Conservation (phyloP, 1,140 invertebrate species). For the Papilio aristodemus region DNA sequence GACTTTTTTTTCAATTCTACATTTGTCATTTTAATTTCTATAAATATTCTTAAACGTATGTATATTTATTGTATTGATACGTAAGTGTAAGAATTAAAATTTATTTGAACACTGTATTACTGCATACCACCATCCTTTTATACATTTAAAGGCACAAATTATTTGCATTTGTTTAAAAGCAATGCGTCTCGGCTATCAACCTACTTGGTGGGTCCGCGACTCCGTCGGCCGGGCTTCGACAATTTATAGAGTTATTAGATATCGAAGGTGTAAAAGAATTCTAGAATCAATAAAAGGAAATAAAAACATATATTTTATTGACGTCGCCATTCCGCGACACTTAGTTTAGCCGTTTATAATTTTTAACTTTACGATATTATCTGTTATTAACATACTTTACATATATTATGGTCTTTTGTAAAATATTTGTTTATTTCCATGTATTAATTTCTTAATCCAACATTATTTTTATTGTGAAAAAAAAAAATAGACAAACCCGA, state of each 20-base stretch:
- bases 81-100: neutral
- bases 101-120: neutral
- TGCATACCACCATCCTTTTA: conserved; percentile 22
- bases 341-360: neutral
- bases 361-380: neutral
- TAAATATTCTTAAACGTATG: too few species aligned
- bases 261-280: conserved; percentile 33
- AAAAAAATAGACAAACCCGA: too few species aligned
- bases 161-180: conserved; percentile 35
- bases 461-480: too few species aligned
- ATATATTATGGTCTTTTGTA: too few species aligned
- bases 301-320: conserved; percentile 23
- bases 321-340: conserved; percentile 14
- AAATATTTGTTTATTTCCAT: too few species aligned
- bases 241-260: conserved; percentile 33
- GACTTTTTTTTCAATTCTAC: too few species aligned
- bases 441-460: too few species aligned
- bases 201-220: conserved; percentile 29
- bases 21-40: too few species aligned
- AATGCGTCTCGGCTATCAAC: conserved; percentile 33
- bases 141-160: conserved; percentile 30
- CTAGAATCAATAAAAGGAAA: conserved; percentile 29
- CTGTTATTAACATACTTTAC: too few species aligned
- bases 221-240: conserved; percentile 3
- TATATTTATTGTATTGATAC: too few species aligned